Evolutionary conservation across 2,113 vertebrate species (phyloP).

Genomic region (Emydura subglobosa): DNA sequence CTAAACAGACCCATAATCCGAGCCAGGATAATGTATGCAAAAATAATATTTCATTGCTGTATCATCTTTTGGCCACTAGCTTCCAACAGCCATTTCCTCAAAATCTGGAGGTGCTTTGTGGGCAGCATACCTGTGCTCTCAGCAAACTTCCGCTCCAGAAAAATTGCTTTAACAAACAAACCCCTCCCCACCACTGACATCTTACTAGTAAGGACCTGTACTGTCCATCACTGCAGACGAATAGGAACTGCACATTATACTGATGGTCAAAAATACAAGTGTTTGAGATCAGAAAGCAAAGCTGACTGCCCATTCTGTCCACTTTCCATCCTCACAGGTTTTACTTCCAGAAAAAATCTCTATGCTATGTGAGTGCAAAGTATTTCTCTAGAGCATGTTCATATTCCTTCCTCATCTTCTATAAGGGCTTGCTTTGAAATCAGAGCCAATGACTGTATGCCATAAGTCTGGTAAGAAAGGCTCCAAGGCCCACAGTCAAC

Average conservation of each 20-base stretch:
- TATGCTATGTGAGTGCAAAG: background rate
- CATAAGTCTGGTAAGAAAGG: background rate
- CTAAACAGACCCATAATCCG: background rate
- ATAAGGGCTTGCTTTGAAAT: background rate
- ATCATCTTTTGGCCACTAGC: fast-evolving
- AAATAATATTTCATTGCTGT: background rate
- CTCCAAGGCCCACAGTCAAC: background rate
- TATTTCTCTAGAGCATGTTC: background rate
- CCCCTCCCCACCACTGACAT: background rate
- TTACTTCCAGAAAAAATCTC: background rate
- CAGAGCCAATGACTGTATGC: background rate
- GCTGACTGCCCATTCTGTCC: background rate
- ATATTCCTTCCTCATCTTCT: background rate
- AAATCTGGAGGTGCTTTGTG: background rate
- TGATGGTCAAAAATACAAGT: background rate
- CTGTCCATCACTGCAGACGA: background rate
- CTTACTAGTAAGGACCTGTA: background rate
- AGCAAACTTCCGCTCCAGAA: background rate
- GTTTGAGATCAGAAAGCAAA: background rate
- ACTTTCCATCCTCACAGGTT: background rate
- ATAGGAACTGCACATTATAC: background rate
- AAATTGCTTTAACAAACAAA: background rate
- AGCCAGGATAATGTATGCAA: background rate
- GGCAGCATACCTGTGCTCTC: background rate
- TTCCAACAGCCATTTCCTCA: fast-evolving